A percentile compares a stretch with the other conserved stretches of the same genome.
Evolutionary conservation across 1,140 invertebrate genomes (phyloP).

Genomic region (Calephelis virginiensis): DNA sequence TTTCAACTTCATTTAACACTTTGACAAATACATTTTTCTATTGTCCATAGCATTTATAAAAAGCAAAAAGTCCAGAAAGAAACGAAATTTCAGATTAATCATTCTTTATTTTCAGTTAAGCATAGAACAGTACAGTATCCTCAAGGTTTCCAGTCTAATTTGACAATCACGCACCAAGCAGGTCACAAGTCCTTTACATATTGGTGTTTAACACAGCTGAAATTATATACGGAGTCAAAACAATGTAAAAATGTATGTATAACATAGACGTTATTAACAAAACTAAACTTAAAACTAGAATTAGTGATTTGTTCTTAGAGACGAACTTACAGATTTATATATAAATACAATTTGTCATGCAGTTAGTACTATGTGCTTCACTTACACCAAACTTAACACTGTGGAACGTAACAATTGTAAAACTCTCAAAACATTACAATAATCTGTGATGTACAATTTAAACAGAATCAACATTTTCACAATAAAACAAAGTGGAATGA

Average conservation of each 20-base stretch:
- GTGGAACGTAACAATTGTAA: constrained; percentile 35
- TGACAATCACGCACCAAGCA: constrained; percentile 62
- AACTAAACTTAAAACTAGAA: constrained; percentile 26
- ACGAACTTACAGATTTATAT: constrained; percentile 15
- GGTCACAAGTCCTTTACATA: constrained; percentile 34
- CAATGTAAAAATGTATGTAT: constrained; percentile 14
- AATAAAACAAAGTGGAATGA: constrained; percentile 61
- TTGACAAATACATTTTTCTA: too few relatives aligned
- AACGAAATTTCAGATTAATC: constrained; percentile 56
- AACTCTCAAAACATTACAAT: constrained; percentile 29
- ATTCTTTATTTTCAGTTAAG: constrained; percentile 76
- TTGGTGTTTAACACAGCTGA: constrained; percentile 37
- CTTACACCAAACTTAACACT: constrained; percentile 39
- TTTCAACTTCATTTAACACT: too few relatives aligned
- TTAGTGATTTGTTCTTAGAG: constrained; percentile 26
- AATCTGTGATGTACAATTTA: constrained; percentile 40
- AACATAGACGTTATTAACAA: constrained; percentile 18
- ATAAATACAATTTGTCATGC: constrained; percentile 50
- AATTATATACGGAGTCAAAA: constrained; percentile 20
- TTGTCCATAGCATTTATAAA: too few relatives aligned
- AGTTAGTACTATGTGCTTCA: constrained; percentile 54
- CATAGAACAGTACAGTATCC: constrained; percentile 75
- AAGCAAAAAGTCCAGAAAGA: too few relatives aligned
- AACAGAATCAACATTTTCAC: constrained; percentile 34
- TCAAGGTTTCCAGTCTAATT: constrained; percentile 67